Evolutionary conservation across 2,113 vertebrate species (phyloP).

Genomic region (Pica pica): DNA sequence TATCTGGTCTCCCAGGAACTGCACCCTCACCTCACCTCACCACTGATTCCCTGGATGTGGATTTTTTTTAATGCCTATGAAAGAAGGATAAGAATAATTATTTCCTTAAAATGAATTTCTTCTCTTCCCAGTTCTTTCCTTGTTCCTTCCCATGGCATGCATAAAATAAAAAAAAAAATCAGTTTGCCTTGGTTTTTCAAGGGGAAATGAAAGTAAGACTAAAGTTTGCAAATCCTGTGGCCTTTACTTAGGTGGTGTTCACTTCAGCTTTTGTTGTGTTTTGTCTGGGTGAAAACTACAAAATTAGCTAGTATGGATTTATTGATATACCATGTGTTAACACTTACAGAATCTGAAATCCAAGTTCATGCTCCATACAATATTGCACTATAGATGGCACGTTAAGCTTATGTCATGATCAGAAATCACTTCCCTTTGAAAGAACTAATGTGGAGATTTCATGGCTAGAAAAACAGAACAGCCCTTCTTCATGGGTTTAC

Average conservation of each 20-base stretch:
- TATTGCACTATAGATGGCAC: conserved; percentile 27
- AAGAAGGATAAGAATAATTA: neutral
- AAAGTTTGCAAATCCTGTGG: neutral
- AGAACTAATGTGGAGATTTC: conserved; percentile 2
- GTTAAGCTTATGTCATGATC: conserved; percentile 25
- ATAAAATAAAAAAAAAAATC: neutral
- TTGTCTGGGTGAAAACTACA: neutral
- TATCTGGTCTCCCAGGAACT: neutral
- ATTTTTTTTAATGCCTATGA: neutral
- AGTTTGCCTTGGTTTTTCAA: neutral
- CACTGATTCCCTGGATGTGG: accelerated
- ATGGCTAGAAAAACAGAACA: conserved; percentile 1
- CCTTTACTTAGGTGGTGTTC: neutral
- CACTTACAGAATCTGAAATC: conserved; percentile 29
- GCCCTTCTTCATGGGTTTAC: neutral
- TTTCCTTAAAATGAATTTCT: neutral
- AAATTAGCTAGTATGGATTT: neutral
- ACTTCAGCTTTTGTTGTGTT: neutral
- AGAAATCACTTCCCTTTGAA: conserved; percentile 36
- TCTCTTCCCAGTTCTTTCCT: neutral
- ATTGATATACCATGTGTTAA: neutral
- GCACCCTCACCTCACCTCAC: neutral
- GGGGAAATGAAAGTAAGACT: neutral
- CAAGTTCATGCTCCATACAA: neutral
- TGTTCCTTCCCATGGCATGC: neutral